A percentile compares a stretch with the other conserved stretches of the same genome.
phyloP scores from a whole-genome alignment of 1,140 invertebrate species.

The Leptonema lineaticorne region DNA sequence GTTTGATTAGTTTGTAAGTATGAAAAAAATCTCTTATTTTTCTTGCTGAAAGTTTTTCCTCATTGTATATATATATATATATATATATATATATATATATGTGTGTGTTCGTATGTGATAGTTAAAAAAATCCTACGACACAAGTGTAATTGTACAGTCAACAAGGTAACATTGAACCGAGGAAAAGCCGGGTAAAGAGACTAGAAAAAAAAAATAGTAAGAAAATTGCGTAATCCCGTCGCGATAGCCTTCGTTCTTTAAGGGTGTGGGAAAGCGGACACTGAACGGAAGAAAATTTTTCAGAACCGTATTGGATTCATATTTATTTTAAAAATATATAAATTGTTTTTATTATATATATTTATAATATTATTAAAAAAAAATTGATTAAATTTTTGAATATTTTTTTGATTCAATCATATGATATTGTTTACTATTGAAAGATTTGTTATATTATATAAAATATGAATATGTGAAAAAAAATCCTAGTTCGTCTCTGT shows the following conservation, averaged over 20 bases:
- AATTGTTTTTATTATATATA: not conserved
- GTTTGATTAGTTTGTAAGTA: conserved; percentile 5
- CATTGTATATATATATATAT: too few relatives aligned
- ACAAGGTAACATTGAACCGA: conserved; percentile 32
- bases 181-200: not conserved
- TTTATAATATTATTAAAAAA: not conserved
- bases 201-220: conserved; percentile 32
- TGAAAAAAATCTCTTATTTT: not conserved
- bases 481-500: conserved; percentile 22
- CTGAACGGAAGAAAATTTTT: conserved; percentile 16
- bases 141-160: not conserved
- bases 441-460: not conserved
- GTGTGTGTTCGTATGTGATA: not conserved
- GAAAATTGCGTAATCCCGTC: conserved; percentile 36
- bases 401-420: too few relatives aligned
- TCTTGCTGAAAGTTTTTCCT: not conserved
- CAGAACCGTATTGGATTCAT: conserved; percentile 28
- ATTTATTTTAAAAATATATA: too few relatives aligned
- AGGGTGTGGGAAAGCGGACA: conserved; percentile 30
- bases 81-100: too few relatives aligned
- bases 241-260: conserved; percentile 36
- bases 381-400: too few relatives aligned
- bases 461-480: not conserved
- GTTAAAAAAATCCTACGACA: not conserved
- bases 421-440: not conserved